These are phyloP conservation scores for Plumapathes pennacea DNA, from an alignment of 92 coral and sea anemone species.

Conservation along the genomic window DNA sequence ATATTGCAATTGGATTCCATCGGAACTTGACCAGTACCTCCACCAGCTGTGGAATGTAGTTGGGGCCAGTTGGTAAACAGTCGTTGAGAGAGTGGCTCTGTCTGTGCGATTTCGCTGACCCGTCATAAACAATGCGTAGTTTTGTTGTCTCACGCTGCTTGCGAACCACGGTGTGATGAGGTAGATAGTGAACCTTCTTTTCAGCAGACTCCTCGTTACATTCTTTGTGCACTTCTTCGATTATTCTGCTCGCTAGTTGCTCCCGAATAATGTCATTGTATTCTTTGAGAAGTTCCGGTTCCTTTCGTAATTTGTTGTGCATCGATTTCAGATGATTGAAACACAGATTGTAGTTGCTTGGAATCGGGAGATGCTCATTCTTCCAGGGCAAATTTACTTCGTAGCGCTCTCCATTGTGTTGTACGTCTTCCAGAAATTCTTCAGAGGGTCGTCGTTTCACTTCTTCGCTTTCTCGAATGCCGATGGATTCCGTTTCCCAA, in stretches of 20 bases:
- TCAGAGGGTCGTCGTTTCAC: background rate
- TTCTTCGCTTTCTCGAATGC: constrained; percentile 1
- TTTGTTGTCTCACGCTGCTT: constrained; percentile 34
- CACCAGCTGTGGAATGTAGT: constrained; percentile 40
- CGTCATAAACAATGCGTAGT: constrained; percentile 41
- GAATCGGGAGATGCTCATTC: background rate
- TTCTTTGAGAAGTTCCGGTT: constrained; percentile 18
- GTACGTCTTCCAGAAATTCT: background rate
- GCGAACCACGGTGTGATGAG: constrained; percentile 45
- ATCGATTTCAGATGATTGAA: constrained; percentile 11
- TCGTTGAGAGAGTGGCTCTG: constrained; percentile 31
- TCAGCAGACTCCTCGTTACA: background rate
- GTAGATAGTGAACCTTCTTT: constrained; percentile 29
- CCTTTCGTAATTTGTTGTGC: constrained; percentile 11
- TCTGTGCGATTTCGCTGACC: constrained; percentile 11
- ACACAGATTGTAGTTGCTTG: constrained; percentile 9
- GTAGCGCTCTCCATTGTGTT: constrained; percentile 22
- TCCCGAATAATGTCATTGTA: constrained; percentile 29
- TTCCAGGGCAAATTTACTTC: constrained; percentile 38
- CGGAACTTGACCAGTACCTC: constrained; percentile 31
- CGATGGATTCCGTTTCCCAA: constrained; percentile 13
- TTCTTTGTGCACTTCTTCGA: constrained; percentile 10
- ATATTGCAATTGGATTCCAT: constrained; percentile 10
- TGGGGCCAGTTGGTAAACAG: constrained; percentile 32
- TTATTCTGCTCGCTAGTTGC: constrained; percentile 25